Evolutionary conservation across 2,113 vertebrate species (phyloP), one percentile per base, ranked within the genome.

Genomic region (Cheirogaleus medius): DNA sequence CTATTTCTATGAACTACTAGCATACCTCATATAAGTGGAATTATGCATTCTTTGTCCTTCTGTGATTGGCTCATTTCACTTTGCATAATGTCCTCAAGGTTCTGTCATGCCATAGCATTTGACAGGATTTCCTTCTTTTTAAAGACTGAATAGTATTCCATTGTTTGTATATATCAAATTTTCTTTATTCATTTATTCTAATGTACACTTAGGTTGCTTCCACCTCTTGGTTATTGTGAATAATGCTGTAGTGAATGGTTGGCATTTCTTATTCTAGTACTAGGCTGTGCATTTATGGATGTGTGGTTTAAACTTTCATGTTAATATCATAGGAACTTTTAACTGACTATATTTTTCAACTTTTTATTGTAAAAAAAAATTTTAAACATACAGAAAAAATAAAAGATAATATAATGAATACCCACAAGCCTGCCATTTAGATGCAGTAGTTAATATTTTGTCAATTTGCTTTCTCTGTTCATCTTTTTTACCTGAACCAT

Each of bases 341-440:
- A 85, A 60, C 23, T 85, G 37, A 9, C 66, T 95, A 39, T 83
- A 37, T 49, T 64, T 82, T 93, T 71, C 14, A 86, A 44, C 11
- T 42, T 91, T 96, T 80, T 94, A 68, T 69, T 84, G 7, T 91
- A 68, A 80, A 96, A 63, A 27, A 95, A 64, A 15, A 1, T 49
- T 69, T 73, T 80, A 42, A 56, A 44, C 25, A 42, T 63, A 58
- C 20, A 94, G 47, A 69, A 77, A 82, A 42, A 54, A 44, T 1
- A 12, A 71, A 94, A 64, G 87, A 32, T 17, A n/a, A n/a, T 52
- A 21, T 63, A 76, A 64, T 10, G 23, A 47, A 56, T 27, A 58
- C n/a, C 54, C 32, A n/a, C 5, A 69, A n/a, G 73, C 3, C 25
- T 8, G 29, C n/a, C 25, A 25, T 78, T 52, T 66, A 42, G 32